Percentiles rank a stretch among this genome's conserved stretches.
These are phyloP conservation scores for Muricea muricata DNA, from an alignment of 92 coral and sea anemone genomes.

Conservation along the genomic window DNA sequence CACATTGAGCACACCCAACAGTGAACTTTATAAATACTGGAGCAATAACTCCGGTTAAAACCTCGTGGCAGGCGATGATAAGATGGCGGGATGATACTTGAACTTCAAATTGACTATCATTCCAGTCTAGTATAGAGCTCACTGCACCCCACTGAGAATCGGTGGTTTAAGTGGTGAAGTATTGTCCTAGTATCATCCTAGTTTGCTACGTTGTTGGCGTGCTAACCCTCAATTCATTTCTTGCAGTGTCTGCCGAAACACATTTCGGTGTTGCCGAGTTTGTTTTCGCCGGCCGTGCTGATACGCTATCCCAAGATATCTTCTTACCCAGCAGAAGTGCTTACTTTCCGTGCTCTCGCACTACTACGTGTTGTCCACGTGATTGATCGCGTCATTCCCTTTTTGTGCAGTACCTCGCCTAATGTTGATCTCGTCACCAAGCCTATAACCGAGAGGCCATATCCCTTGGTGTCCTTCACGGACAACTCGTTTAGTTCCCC, in stretches of 20 bases:
- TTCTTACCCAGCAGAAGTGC: conserved; percentile 70
- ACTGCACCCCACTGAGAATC: no score
- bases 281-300: conserved; percentile 72
- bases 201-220: no score
- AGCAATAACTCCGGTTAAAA: no score
- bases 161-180: no score
- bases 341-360: conserved; percentile 82
- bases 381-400: conserved; percentile 81
- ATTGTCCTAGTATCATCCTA: no score
- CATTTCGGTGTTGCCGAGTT: conserved; percentile 73
- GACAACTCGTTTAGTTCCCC: conserved; percentile 82
- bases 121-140: no score
- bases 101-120: no score
- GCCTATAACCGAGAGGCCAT: conserved; percentile 65
- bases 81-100: no score
- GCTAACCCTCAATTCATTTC: no score
- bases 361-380: conserved; percentile 87
- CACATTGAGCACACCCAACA: no score
- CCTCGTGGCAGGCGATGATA: no score
- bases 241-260: conserved; percentile 86
- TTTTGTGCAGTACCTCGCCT: conserved; percentile 83
- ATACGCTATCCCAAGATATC: conserved; percentile 72
- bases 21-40: no score
- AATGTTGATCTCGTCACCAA: conserved; percentile 24
- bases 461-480: conserved; percentile 76